Base-by-base conservation (phyloP, 2,113 vertebrate genomes). In the Laticauda laticaudata region DNA sequence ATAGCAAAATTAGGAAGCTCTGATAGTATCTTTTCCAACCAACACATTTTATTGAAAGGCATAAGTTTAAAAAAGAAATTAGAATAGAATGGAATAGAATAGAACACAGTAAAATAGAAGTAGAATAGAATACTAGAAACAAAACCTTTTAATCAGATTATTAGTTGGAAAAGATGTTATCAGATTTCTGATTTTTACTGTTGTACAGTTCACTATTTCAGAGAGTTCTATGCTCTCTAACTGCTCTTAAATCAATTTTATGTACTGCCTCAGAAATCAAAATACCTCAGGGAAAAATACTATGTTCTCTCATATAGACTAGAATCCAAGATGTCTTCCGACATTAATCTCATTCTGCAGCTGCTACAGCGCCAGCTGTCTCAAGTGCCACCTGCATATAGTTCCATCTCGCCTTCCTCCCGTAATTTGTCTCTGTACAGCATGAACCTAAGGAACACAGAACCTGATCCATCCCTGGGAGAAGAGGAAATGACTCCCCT, bases 251-350 rank as follows among this genome's bases (percentile, higher is more conserved):
- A 55, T 4, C 48, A 92, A 11, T 59, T 20, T 51, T 61, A 5
- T 34, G 34, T 45, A 92, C 34, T 94, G 39, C 92, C 69, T 29
- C 34, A 54, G 29, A 88, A 12, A 34, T 26, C 48, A 0, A 93
- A 64, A 93, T 45, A 56, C 88, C 3, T 14, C 5, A 88, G 0
- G 0, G 95, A 96, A 93, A 97, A 2, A 0, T 0, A 0, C 9
- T 92, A 90, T 90, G 59, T 91, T 97, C 92, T 96, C 57, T 97
- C 91, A 87, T 87, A 29, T 94, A 99, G 99, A 95, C 94, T 99
- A 98, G 99, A 99, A 97, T 98, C 98, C 91, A 98, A 98, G 34
- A 98, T 99, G 98, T 98, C 98, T 4, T 98, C 99, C 91, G 99
- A 99, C 91, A 98, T 99, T 95, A 98, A 96, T 21, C 97, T 98